Conservation (phyloP, 2,797 vertebrate species). For the Squalus acanthias region DNA sequence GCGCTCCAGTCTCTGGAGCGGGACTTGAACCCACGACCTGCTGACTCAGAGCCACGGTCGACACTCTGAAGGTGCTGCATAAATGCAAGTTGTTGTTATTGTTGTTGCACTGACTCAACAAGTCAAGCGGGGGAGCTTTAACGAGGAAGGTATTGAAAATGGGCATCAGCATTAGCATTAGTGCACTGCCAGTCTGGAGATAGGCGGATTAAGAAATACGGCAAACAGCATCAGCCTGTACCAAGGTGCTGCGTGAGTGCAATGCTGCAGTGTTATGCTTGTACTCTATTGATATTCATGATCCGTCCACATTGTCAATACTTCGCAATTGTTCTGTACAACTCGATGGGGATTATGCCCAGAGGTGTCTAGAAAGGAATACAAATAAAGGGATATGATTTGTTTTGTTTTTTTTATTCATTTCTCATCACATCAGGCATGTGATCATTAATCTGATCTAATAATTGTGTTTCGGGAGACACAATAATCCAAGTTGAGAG, state of each 20-base stretch:
- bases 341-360: not conserved
- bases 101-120: not conserved
- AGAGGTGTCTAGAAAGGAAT: not conserved
- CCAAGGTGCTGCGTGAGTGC: not conserved
- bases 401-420: not conserved
- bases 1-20: no score
- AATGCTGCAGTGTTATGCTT: not conserved
- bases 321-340: constrained; percentile 33
- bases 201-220: not conserved
- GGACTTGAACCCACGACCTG: no score
- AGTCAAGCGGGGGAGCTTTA: not conserved
- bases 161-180: no score
- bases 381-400: constrained; percentile 22
- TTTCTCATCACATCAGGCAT: not conserved
- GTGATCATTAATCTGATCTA: not conserved
- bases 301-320: constrained; percentile 8
- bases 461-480: not conserved
- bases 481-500: not conserved
- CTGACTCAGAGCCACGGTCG: no score
- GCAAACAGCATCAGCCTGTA: not conserved
- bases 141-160: not conserved
- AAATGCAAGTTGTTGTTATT: no score
- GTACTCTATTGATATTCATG: not conserved
- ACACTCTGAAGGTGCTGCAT: no score
- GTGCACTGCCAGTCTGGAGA: not conserved